Base-by-base conservation (phyloP, 2,888 invertebrate species). In the Torymus tubicola region DNA sequence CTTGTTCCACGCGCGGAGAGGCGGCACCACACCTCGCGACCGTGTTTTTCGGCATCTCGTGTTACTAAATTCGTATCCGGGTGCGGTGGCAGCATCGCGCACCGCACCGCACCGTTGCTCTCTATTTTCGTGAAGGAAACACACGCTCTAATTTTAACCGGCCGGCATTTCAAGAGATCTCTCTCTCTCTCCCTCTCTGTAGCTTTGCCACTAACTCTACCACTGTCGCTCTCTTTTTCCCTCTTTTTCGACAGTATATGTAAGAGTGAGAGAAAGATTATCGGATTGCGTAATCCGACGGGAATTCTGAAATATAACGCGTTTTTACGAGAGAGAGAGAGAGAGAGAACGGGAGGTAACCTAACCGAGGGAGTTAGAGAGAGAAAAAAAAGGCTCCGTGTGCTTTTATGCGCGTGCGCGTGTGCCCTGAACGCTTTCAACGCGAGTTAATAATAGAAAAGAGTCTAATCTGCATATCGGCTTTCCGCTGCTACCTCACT, bases 71-170 rank as follows among this genome's bases (percentile, higher is more conserved):
- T 85, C 83, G 86, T 85, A 85, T 85, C 85, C 86, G 85, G 85
- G 76, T 85, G 86, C 84, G 71, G 75, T 69, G 82, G 84, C 16
- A 21, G 16, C 50, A 24, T 42, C 64, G 57, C 57, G 52, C 78
- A 16, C 24, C 63, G 42, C 74, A n/a, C 55, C 31, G 58, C 68
- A 14, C 61, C 52, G 68, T 69, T 55, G 71, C 65, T 77, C 87
- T 89, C 89, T 89, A 90, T 89, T 90, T 90, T 88, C 83, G 88
- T 86, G 86, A 86, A 86, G 87, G 87, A 88, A 89, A 88, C 88
- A 87, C 87, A 83, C 86, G 86, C 85, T 87, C 89, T 89, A 89
- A 89, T 87, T 88, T 88, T 89, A 89, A 88, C 88, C 86, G 86
- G 86, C 86, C 86, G 85, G 85, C 85, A 84, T 86, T 86, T 86